Conservation (phyloP, 2,888 invertebrate genomes). For the Caenorhabditis macrosperma region DNA sequence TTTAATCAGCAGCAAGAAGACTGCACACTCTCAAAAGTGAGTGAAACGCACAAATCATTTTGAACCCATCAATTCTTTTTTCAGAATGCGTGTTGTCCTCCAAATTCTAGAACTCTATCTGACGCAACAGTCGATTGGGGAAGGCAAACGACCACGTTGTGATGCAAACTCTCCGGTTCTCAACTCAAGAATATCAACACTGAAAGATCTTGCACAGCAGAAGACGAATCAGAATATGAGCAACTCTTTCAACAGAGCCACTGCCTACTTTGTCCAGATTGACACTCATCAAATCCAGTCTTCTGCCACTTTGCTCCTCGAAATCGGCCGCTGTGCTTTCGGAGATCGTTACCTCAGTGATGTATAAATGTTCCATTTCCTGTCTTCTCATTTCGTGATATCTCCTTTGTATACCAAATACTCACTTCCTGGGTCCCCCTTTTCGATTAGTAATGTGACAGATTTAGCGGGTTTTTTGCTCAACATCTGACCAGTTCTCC, state of each 20-base stretch:
- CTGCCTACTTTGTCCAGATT: conserved; percentile 67
- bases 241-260: conserved; percentile 63
- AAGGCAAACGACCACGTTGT: conserved; percentile 62
- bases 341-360: conserved; percentile 61
- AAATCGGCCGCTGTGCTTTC: conserved; percentile 48
- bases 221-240: conserved; percentile 64
- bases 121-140: conserved; percentile 70
- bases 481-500: conserved; percentile 12
- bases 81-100: conserved; percentile 71
- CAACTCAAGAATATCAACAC: conserved; percentile 70
- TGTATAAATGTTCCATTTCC: conserved; percentile 39
- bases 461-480: conserved; percentile 31
- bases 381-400: background rate
- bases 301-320: conserved; percentile 54
- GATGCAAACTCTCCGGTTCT: conserved; percentile 68
- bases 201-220: conserved; percentile 68
- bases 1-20: conserved; percentile 64
- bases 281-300: conserved; percentile 65
- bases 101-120: conserved; percentile 71
- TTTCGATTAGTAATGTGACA: conserved; percentile 26
- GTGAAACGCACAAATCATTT: background rate
- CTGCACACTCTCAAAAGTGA: conserved; percentile 64
- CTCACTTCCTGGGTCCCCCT: conserved; percentile 22
- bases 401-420: conserved; percentile 3
- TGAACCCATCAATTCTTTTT: conserved; percentile 9